Percentiles rank a stretch among this genome's conserved stretches.
Evolutionary conservation across 2,113 vertebrate genomes (phyloP).

Genomic region (Megatriorchis doriae): DNA sequence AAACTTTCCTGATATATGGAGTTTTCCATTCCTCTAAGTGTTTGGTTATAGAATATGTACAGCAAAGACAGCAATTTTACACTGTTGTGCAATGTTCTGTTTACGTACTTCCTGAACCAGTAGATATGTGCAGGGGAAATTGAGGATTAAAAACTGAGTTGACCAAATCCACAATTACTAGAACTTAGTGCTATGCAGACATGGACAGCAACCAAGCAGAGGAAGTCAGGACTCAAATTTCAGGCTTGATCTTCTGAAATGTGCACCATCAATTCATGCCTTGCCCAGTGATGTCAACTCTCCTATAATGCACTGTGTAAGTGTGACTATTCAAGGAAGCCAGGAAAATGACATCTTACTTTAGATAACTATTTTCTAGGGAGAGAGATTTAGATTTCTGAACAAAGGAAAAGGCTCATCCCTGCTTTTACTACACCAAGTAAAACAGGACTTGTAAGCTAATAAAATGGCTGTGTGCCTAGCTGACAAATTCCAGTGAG

Average conservation of each 20-base stretch:
- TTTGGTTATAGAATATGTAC: not conserved
- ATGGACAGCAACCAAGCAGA: not conserved
- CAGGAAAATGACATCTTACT: not conserved
- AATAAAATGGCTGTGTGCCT: not conserved
- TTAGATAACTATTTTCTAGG: not conserved
- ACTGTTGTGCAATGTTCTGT: not conserved
- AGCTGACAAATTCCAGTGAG: not conserved
- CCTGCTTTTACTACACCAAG: not conserved
- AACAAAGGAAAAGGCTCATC: not conserved
- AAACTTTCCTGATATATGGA: not conserved
- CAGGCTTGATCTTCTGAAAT: not conserved
- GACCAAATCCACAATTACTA: not conserved
- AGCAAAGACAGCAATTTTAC: not conserved
- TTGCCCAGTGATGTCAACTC: not conserved
- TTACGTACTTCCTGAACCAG: not conserved
- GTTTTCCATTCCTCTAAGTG: not conserved
- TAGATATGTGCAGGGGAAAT: not conserved
- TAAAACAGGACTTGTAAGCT: not conserved
- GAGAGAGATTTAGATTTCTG: not conserved
- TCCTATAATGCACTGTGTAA: not conserved
- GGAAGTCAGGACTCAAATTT: not conserved
- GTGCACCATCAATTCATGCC: not conserved
- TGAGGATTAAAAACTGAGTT: not conserved
- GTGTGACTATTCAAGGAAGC: not conserved
- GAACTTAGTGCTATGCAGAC: not conserved